A percentile compares a stretch with the other conserved stretches of the same genome.
Conservation (phyloP, 2,797 vertebrate genomes). For the Molossus molossus region DNA sequence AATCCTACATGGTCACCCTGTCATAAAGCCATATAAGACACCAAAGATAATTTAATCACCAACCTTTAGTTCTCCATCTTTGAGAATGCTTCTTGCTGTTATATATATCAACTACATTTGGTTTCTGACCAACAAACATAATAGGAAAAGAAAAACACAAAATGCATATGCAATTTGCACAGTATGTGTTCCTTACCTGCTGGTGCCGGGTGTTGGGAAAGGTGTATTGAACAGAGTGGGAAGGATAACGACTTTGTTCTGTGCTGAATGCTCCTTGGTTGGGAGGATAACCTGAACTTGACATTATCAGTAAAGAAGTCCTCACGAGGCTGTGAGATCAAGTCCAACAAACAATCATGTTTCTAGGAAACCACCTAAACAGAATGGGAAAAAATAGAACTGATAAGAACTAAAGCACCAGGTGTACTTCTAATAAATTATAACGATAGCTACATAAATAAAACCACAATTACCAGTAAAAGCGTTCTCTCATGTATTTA, state of each 20-base stretch:
- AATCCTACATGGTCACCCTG: conserved; percentile 14
- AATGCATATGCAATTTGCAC: background rate
- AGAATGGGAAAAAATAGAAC: conserved; percentile 84
- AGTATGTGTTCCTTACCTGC: conserved; percentile 91
- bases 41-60: conserved; percentile 41
- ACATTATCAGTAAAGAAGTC: conserved; percentile 92
- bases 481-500: conserved; percentile 87
- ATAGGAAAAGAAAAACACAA: conserved; percentile 52
- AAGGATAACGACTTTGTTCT: conserved; percentile 96
- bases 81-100: background rate
- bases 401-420: conserved; percentile 87
- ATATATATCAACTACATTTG: background rate
- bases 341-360: conserved; percentile 92
- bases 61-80: background rate
- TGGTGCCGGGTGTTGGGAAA: conserved; percentile 95
- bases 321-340: conserved; percentile 92
- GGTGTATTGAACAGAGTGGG: conserved; percentile 97
- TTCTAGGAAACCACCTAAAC: conserved; percentile 94
- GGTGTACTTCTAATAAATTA: conserved; percentile 87
- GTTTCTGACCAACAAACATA: conserved; percentile 29
- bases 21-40: conserved; percentile 45
- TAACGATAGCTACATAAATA: conserved; percentile 86
- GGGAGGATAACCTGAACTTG: conserved; percentile 98
- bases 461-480: conserved; percentile 88
- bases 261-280: conserved; percentile 98